Percentiles rank a stretch among this genome's conserved stretches.
Evolutionary conservation across 1,140 invertebrate species (phyloP).

Genomic region (Neodiprion virginianus): DNA sequence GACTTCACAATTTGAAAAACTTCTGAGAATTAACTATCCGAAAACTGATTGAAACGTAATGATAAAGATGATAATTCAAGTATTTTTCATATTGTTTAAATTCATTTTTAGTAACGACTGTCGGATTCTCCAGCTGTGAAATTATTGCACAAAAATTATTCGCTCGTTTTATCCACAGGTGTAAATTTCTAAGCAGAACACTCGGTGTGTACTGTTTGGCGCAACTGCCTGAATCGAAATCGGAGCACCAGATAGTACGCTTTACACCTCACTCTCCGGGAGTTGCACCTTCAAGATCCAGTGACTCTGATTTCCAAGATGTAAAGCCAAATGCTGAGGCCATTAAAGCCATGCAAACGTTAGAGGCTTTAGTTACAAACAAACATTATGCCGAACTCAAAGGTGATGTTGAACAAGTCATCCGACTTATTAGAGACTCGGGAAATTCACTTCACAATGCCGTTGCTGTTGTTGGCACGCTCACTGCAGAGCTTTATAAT

Average conservation of each 20-base stretch:
- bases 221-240: constrained; percentile 61
- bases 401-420: constrained; percentile 54
- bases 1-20: too few species aligned
- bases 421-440: constrained; percentile 58
- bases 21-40: too few species aligned
- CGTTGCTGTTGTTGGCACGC: constrained; percentile 44
- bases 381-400: constrained; percentile 59
- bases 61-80: too few species aligned
- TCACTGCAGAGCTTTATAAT: constrained; percentile 54
- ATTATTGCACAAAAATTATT: constrained; percentile 15
- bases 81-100: background rate
- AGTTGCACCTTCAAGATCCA: constrained; percentile 36
- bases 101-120: constrained; percentile 4
- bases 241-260: constrained; percentile 42
- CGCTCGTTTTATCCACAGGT: constrained; percentile 44
- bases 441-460: constrained; percentile 62
- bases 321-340: constrained; percentile 57
- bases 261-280: constrained; percentile 50
- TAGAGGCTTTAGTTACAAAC: constrained; percentile 56
- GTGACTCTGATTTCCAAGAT: constrained; percentile 48
- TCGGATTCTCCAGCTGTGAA: background rate
- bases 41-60: too few species aligned
- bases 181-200: constrained; percentile 56
- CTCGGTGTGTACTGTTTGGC: constrained; percentile 57
- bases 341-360: constrained; percentile 54